Percentiles rank a stretch among this genome's conserved stretches.
phyloP scores from a whole-genome alignment of 2,113 vertebrate genomes.

The Sylvilagus bachmani region DNA sequence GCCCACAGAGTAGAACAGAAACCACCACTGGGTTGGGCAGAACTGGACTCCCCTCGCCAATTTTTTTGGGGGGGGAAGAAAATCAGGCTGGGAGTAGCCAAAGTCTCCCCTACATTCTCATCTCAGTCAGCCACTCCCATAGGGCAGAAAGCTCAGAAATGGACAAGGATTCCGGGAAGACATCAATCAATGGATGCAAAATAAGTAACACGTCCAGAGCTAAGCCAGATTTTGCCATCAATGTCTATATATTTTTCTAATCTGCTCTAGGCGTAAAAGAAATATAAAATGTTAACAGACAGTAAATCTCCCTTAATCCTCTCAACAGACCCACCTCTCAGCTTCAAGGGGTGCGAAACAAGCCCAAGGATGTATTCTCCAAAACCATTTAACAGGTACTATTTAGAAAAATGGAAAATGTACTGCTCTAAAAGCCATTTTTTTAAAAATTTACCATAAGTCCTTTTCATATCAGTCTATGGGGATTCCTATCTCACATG shows the following conservation, averaged over 20 bases:
- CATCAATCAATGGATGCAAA: fast-evolving
- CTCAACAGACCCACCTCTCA: not conserved
- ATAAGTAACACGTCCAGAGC: not conserved
- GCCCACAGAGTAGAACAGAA: not conserved
- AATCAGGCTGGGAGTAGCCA: too few species aligned
- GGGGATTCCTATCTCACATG: not conserved
- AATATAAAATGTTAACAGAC: conserved; percentile 2
- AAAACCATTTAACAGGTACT: not conserved
- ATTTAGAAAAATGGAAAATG: not conserved
- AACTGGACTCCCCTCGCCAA: not conserved
- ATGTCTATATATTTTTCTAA: not conserved
- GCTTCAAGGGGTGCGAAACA: fast-evolving
- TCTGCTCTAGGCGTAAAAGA: not conserved
- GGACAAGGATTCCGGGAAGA: not conserved
- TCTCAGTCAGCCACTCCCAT: not conserved
- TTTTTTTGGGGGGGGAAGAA: not conserved
- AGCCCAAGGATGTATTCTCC: not conserved
- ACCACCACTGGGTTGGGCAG: not conserved
- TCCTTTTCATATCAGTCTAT: not conserved
- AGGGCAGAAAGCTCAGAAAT: not conserved
- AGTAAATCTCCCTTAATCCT: not conserved
- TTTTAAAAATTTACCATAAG: not conserved
- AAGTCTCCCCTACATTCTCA: not conserved
- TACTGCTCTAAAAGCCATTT: not conserved
- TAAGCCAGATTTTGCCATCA: not conserved